Evolutionary conservation across 2,888 invertebrate genomes (phyloP).

Genomic region (Cacoxenus indagator): DNA sequence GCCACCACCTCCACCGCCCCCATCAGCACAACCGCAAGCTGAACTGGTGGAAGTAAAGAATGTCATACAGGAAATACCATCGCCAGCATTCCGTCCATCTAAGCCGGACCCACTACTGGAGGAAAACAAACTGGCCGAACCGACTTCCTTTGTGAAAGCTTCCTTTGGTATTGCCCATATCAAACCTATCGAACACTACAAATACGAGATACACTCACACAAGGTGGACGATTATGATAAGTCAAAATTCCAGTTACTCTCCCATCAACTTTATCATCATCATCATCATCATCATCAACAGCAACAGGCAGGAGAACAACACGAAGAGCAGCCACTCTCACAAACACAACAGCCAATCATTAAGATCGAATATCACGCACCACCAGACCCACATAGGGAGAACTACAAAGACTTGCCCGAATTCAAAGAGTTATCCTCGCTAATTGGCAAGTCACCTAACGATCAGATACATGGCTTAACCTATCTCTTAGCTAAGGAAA

Average conservation of each 20-base stretch:
- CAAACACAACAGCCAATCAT: conserved; percentile 38
- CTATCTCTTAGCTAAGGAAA: conserved; percentile 70
- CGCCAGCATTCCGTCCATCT: conserved; percentile 53
- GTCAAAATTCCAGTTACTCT: not conserved
- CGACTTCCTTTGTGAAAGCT: conserved; percentile 22
- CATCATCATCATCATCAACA: not conserved
- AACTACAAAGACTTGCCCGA: conserved; percentile 61
- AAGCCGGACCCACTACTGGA: conserved; percentile 49
- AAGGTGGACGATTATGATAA: conserved; percentile 15
- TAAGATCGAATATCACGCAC: conserved; percentile 58
- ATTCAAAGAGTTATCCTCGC: conserved; percentile 69
- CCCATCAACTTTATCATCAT: not conserved
- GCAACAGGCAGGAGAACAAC: not conserved
- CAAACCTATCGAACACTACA: conserved; percentile 44
- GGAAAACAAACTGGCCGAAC: conserved; percentile 36
- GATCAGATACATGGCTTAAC: conserved; percentile 73
- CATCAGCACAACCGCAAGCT: not conserved
- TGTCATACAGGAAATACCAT: conserved; percentile 9
- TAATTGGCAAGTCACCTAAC: conserved; percentile 72
- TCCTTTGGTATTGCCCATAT: conserved; percentile 28
- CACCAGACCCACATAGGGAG: conserved; percentile 48
- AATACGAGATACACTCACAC: conserved; percentile 40
- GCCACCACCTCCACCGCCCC: conserved; percentile 3
- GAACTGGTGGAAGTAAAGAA: not conserved
- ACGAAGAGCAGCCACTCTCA: conserved; percentile 8